These are phyloP conservation scores for Cricetomys ansorgei DNA, from an alignment of 2,113 vertebrate species.

Conservation along the genomic window DNA sequence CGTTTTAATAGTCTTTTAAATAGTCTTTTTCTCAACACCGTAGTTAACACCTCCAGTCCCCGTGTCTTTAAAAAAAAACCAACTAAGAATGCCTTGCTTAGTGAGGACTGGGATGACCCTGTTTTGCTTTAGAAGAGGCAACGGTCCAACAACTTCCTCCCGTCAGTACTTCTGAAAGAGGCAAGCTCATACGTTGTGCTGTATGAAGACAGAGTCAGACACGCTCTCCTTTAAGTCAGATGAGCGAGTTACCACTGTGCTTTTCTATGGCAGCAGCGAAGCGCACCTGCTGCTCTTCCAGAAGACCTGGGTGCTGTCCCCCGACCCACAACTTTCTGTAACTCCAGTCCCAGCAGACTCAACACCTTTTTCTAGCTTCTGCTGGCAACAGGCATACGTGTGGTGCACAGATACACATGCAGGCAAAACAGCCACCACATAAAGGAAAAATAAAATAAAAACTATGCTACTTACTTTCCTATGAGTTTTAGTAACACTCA, in stretches of 20 bases:
- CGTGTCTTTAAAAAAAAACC: neutral
- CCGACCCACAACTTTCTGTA: neutral
- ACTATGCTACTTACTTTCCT: neutral
- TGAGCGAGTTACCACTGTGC: neutral
- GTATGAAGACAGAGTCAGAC: accelerated
- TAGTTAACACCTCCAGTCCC: neutral
- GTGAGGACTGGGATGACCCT: neutral
- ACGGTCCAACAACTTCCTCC: neutral
- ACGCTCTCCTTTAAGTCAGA: neutral
- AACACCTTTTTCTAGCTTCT: neutral
- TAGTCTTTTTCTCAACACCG: neutral
- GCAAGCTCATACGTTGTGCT: neutral
- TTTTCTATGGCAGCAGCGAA: neutral
- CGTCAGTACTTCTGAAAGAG: neutral
- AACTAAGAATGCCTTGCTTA: neutral
- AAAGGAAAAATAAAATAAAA: neutral
- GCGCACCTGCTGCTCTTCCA: neutral
- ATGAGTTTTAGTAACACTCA: neutral
- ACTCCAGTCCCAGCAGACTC: neutral
- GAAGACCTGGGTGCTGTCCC: neutral
- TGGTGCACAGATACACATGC: neutral
- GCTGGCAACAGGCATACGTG: neutral
- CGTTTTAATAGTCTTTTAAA: neutral
- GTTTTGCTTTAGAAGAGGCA: neutral
- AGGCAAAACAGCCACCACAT: neutral